Evolutionary conservation across 2,113 vertebrate species (phyloP).

Genomic region (Sinocyclocheilus grahami): DNA sequence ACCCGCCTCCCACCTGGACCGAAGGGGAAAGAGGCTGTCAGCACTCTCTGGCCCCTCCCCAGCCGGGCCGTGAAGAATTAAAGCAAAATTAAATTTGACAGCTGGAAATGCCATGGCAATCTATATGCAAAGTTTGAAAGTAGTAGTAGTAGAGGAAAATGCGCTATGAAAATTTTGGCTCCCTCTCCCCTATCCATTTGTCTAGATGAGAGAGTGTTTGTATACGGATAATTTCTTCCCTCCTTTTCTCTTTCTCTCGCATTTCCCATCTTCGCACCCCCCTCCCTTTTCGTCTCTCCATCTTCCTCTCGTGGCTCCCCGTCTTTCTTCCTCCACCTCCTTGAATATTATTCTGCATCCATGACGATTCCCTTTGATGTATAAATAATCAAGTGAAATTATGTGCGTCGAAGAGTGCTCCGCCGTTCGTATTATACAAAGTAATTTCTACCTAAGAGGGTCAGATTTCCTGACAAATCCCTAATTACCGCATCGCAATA

Average conservation of each 20-base stretch:
- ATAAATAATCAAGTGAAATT: slow-evolving; percentile 99
- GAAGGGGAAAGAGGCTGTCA: slow-evolving; percentile 89
- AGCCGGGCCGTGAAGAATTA: slow-evolving; percentile 95
- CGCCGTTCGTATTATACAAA: slow-evolving; percentile 95
- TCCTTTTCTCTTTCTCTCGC: slow-evolving; percentile 32
- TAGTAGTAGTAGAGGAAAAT: slow-evolving; percentile 66
- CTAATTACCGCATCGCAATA: slow-evolving; percentile 93
- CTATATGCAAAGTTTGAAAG: slow-evolving; percentile 91
- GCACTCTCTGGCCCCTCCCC: slow-evolving; percentile 84
- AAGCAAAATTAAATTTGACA: slow-evolving; percentile 99
- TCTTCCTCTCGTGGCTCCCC: slow-evolving; percentile 5
- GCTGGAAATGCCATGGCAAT: slow-evolving; percentile 96
- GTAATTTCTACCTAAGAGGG: slow-evolving; percentile 98
- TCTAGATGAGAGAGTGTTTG: slow-evolving; percentile 76
- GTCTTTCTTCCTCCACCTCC: slow-evolving; percentile 74
- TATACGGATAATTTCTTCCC: slow-evolving; percentile 43
- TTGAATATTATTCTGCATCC: slow-evolving; percentile 90
- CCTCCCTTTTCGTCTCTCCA: slow-evolving; percentile 35
- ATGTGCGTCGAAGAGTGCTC: slow-evolving; percentile 86
- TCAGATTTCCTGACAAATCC: slow-evolving; percentile 99
- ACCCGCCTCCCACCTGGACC: slow-evolving; percentile 83
- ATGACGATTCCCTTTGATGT: slow-evolving; percentile 94
- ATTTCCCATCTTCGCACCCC: slow-evolving; percentile 34
- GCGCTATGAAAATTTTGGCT: slow-evolving; percentile 84
- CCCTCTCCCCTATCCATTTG: slow-evolving; percentile 82